Evolutionary conservation across 1,140 invertebrate species (phyloP).

Genomic region (Odontomachus brunneus): DNA sequence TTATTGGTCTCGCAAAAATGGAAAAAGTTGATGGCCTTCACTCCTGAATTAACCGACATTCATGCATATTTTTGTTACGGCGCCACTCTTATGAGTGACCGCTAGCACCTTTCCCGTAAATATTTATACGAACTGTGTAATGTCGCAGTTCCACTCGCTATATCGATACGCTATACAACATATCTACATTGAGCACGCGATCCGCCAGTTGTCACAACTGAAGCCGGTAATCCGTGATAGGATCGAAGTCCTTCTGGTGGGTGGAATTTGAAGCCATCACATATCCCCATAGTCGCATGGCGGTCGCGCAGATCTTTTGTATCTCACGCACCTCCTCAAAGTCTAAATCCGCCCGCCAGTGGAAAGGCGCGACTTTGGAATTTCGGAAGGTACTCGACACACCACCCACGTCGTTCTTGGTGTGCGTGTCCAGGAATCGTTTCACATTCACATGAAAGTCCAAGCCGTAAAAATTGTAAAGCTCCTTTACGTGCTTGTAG

Average conservation of each 20-base stretch:
- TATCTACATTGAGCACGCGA: slow-evolving; percentile 46
- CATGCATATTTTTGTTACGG: background rate
- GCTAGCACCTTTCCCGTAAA: slow-evolving; percentile 49
- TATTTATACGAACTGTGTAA: slow-evolving; percentile 59
- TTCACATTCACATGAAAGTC: slow-evolving; percentile 89
- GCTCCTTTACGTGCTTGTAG: slow-evolving; percentile 88
- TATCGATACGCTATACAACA: slow-evolving; percentile 66
- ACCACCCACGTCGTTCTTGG: slow-evolving; percentile 91
- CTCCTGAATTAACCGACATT: slow-evolving; percentile 37
- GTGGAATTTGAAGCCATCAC: slow-evolving; percentile 84
- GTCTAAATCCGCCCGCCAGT: slow-evolving; percentile 92
- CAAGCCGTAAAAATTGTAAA: slow-evolving; percentile 92
- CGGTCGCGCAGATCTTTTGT: slow-evolving; percentile 88
- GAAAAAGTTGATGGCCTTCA: slow-evolving; percentile 25
- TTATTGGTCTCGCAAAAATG: slow-evolving; percentile 53
- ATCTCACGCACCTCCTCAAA: slow-evolving; percentile 90
- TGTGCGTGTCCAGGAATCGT: slow-evolving; percentile 92
- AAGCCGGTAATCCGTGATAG: slow-evolving; percentile 83
- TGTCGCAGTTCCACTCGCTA: slow-evolving; percentile 41
- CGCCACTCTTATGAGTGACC: slow-evolving; percentile 25
- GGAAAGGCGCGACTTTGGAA: slow-evolving; percentile 93
- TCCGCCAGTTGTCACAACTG: slow-evolving; percentile 71
- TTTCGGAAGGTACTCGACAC: slow-evolving; percentile 94
- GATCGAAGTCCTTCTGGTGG: slow-evolving; percentile 87
- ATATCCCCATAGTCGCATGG: slow-evolving; percentile 94